phyloP scores from a whole-genome alignment of 2,113 vertebrate species.

The Halichoerus grypus region DNA sequence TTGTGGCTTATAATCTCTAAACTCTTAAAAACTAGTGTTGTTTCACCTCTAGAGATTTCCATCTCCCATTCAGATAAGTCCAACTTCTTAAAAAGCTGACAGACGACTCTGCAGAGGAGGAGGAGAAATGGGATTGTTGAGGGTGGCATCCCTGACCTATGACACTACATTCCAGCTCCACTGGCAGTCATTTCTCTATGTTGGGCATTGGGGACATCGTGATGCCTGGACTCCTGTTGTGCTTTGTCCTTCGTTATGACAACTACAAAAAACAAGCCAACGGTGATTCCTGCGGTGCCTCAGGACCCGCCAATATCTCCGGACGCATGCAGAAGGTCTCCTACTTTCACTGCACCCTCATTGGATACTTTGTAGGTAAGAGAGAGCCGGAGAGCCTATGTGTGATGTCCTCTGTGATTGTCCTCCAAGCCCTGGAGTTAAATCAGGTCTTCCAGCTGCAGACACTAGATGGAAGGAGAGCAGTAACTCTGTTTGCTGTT shows the following conservation, averaged over 20 bases:
- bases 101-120: background rate
- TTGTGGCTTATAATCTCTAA: background rate
- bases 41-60: background rate
- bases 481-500: background rate
- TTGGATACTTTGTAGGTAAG: constrained; percentile 99
- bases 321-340: constrained; percentile 99
- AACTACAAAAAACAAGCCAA: constrained; percentile 99
- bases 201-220: constrained; percentile 99
- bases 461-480: background rate
- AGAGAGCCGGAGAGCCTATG: background rate
- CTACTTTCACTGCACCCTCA: constrained; percentile 99
- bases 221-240: constrained; percentile 99
- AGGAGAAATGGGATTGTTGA: background rate
- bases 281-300: constrained; percentile 89
- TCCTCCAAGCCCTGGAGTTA: background rate
- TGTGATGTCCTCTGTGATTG: background rate
- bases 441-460: background rate
- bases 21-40: background rate
- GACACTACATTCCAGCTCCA: constrained; percentile 89
- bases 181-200: constrained; percentile 99
- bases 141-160: background rate
- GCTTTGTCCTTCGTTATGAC: constrained; percentile 98
- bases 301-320: constrained; percentile 92
- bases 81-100: background rate
- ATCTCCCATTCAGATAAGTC: background rate